Base-by-base conservation (phyloP, 1,140 invertebrate genomes). In the Heliconius congener region DNA sequence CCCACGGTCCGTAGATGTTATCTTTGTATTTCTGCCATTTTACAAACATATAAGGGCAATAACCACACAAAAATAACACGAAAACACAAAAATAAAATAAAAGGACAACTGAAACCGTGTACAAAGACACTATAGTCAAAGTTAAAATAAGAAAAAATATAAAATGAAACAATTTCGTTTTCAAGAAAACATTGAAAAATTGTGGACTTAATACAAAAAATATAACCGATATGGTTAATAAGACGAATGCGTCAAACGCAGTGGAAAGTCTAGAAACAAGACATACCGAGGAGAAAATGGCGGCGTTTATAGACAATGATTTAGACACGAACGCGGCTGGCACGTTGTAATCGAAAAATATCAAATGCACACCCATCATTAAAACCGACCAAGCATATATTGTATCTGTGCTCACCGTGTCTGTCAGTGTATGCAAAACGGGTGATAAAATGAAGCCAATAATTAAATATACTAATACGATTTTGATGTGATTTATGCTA, bases 1-100 rank as follows among this genome's bases (percentile, higher is more conserved):
- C 98, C 98, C 98, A 99, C 8, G 98, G 98, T 1, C 98, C 98
- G 94, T 99, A 97, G 84, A 99, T 99, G 92, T 98, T 99, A 93
- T 98, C 97, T 95, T 99, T 99, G 87, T 97, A 97, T 71, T 95
- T 96, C 86, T 99, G 98, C 93, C 97, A 97, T 76, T 91, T 94
- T 1, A 98, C 96, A 93, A 98, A 98, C 94, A 96, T 96, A 9
- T 96, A 87, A 8, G 98, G 98, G 92, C 97, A 99, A 71, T 97
- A 91, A 71, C 97, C 92, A 90, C 96, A 96, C 72, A 98, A 94
- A 86, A 97, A 96, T 30, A 96, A 85, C 5, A 97, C 95, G 70
- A 95, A 94, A 37, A 93, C 87, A 19, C 97, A 83, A 93, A 97
- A 97, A 83, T 96, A 93, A 82, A 92, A 93, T 13, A 96, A 94